Evolutionary conservation across 2,113 vertebrate species (phyloP), one percentile per base, ranked within the genome.

Genomic region (Vombatus ursinus): DNA sequence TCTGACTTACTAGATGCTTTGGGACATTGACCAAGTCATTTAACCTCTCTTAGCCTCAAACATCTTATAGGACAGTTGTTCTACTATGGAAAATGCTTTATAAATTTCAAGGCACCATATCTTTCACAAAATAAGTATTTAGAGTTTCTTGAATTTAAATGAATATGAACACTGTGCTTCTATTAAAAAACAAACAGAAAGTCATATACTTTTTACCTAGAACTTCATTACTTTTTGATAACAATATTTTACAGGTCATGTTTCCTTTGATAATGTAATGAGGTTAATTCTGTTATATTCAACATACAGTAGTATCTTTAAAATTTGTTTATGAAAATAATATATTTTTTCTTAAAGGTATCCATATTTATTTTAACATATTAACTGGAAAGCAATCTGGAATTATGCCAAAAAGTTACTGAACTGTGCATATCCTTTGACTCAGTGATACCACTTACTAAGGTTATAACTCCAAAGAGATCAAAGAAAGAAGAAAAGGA

Each of bases 171-270:
- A 89, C 26, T 16, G 3, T 94, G 92, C 94, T 0, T 91, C 77
- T 89, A 50, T 28, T 90, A 94, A 44, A 93, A 94, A 94, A 95
- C 94, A 90, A 51, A 95, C 94, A 90, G 50, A 47, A 48, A 23
- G 23, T 90, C 44, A 93, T 90, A 37, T 22, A 7, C 16, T 44
- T 0, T 94, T 22, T 92, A 16, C 37, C 92, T 0, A 54, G 44
- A 96, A 37, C 24, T 93, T 96, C 50, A 91, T 68, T 61, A 90
- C 54, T 93, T 93, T 91, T 54, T 77, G 95, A 95, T 96, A 68
- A 96, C 14, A 95, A 92, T 50, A 91, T 95, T 57, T 24, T 93
- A 22, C 93, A 92, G 77, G 89, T 95, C 92, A 51, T 89, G 53
- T 92, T 93, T 96, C 95, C 16, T 54, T 94, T 96, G 52, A 89